Percentiles rank a stretch among this genome's conserved stretches.
These are phyloP conservation scores for Halcyon leucocephala DNA, from an alignment of 2,797 vertebrate species.

Conservation along the genomic window DNA sequence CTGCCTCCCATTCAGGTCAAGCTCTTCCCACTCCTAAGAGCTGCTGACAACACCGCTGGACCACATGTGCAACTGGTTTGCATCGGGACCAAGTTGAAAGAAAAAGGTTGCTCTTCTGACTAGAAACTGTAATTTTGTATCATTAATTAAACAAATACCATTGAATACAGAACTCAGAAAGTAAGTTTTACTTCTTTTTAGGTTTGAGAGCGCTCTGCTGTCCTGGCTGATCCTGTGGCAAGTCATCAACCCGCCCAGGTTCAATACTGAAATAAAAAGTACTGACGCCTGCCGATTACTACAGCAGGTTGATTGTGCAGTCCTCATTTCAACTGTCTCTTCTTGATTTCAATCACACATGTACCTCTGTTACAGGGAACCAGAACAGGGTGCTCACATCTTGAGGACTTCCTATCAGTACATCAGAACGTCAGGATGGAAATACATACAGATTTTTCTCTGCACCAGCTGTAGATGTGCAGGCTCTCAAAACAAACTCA, in stretches of 20 bases:
- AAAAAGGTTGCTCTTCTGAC: background rate
- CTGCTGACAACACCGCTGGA: background rate
- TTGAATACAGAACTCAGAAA: background rate
- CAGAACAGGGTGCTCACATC: background rate
- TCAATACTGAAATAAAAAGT: background rate
- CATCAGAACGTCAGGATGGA: background rate
- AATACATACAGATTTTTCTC: background rate
- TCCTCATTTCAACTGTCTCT: constrained; percentile 4
- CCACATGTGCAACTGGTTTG: rapidly evolving
- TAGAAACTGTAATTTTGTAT: background rate
- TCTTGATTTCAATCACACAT: background rate
- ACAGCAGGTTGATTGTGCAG: background rate
- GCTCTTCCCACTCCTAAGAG: background rate
- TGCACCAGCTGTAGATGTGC: background rate
- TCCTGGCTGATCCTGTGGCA: background rate
- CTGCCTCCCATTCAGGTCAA: background rate
- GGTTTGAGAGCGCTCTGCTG: background rate
- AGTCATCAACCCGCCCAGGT: background rate
- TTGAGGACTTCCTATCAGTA: background rate
- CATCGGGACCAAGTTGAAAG: rapidly evolving
- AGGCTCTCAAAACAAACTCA: background rate
- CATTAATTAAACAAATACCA: background rate
- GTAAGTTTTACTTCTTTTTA: background rate
- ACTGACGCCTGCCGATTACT: background rate
- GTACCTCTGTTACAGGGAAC: background rate